Evolutionary conservation across 2,113 vertebrate species (phyloP).

Genomic region (Pachycephala philippinensis): DNA sequence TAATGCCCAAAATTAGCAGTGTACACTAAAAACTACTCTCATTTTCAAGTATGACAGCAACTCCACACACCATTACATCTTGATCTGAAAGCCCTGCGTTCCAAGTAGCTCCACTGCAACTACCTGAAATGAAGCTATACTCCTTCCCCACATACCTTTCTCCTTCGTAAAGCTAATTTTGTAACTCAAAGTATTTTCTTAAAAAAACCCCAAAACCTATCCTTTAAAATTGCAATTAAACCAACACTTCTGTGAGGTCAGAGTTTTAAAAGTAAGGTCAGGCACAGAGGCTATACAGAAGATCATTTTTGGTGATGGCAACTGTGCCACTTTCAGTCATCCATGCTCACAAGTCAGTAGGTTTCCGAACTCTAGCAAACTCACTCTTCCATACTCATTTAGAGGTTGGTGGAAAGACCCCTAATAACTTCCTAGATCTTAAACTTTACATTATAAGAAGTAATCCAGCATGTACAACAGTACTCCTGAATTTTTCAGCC

Average conservation of each 20-base stretch:
- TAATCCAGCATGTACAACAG: neutral
- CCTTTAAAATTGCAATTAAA: neutral
- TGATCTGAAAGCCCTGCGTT: neutral
- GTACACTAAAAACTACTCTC: neutral
- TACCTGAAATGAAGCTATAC: neutral
- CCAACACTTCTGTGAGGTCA: neutral
- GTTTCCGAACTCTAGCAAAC: neutral
- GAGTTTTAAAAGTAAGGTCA: neutral
- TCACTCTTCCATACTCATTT: neutral
- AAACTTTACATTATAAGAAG: neutral
- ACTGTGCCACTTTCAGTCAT: neutral
- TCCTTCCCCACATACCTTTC: neutral
- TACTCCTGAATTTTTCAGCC: neutral
- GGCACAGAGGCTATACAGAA: neutral
- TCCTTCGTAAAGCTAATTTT: neutral
- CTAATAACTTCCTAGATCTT: neutral
- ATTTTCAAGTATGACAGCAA: neutral
- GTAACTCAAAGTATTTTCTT: neutral
- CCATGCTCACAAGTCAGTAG: neutral
- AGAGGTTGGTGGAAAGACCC: neutral
- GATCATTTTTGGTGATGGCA: neutral
- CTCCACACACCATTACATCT: neutral
- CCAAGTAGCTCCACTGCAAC: neutral
- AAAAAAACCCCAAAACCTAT: neutral
- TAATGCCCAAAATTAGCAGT: neutral